These are phyloP conservation scores for Triplophysa tibetana DNA, from an alignment of 2,113 vertebrate species.

Conservation along the genomic window DNA sequence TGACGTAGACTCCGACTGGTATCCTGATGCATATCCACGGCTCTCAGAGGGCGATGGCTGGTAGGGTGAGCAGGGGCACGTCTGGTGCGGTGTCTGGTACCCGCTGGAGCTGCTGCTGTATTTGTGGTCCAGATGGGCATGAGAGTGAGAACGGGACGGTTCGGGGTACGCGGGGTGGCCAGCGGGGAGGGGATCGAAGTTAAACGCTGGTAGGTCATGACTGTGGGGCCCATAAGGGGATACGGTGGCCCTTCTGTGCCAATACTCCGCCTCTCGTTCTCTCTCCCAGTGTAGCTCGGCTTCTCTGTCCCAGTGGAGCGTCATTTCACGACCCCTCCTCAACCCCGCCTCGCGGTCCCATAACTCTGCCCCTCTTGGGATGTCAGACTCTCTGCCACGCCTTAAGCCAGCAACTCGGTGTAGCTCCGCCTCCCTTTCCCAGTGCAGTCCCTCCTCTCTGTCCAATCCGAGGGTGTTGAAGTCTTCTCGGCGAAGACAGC, in stretches of 20 bases:
- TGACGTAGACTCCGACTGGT: slow-evolving; percentile 78
- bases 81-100: slow-evolving; percentile 74
- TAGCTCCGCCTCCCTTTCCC: slow-evolving; percentile 72
- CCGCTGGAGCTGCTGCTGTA: slow-evolving; percentile 79
- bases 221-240: slow-evolving; percentile 71
- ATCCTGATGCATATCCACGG: slow-evolving; percentile 76
- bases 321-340: slow-evolving; percentile 68
- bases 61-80: slow-evolving; percentile 73
- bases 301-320: slow-evolving; percentile 77
- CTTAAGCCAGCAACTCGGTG: slow-evolving; percentile 69
- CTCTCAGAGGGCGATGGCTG: slow-evolving; percentile 78
- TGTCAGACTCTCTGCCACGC: slow-evolving; percentile 62
- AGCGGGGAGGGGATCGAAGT: slow-evolving; percentile 75
- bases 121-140: slow-evolving; percentile 78
- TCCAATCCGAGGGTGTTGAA: slow-evolving; percentile 78
- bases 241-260: slow-evolving; percentile 72
- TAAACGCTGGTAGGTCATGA: slow-evolving; percentile 72
- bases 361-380: slow-evolving; percentile 63
- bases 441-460: slow-evolving; percentile 69
- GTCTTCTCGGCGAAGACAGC: slow-evolving; percentile 74
- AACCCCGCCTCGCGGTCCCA: slow-evolving; percentile 69
- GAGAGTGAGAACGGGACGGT: slow-evolving; percentile 67
- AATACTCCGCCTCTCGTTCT: slow-evolving; percentile 74
- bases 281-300: slow-evolving; percentile 76
- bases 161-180: slow-evolving; percentile 76